Percentiles rank a stretch among this genome's conserved stretches.
Evolutionary conservation across 2,113 vertebrate genomes (phyloP).

Genomic region (Triplophysa rosa): DNA sequence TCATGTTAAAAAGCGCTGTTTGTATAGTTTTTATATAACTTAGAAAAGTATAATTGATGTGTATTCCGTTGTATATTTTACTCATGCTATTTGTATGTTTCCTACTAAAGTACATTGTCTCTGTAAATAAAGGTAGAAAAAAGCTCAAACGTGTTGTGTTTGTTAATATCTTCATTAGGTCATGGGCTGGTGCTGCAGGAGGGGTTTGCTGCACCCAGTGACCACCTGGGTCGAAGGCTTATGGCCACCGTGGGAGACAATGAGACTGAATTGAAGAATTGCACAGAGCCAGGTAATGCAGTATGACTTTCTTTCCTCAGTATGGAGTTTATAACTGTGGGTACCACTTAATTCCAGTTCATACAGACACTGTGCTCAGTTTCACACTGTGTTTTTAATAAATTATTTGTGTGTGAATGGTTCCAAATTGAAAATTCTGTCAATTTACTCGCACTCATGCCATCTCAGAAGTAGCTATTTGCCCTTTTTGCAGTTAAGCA

Average conservation of each 20-base stretch:
- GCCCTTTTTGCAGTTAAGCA: too few relatives aligned
- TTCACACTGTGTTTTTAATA: too few relatives aligned
- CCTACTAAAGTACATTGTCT: neutral
- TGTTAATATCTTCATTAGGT: slow-evolving; percentile 37
- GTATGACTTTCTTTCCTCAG: too few relatives aligned
- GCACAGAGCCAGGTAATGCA: slow-evolving; percentile 80
- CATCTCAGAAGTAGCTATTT: too few relatives aligned
- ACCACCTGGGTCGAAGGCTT: slow-evolving; percentile 75
- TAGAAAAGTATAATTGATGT: too few relatives aligned
- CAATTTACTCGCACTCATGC: too few relatives aligned
- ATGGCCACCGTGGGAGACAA: slow-evolving; percentile 74
- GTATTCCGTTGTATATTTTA: too few relatives aligned
- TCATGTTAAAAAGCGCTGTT: neutral
- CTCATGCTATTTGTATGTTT: neutral
- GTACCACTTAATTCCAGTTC: too few relatives aligned
- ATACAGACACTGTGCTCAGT: too few relatives aligned
- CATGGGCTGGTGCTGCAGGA: slow-evolving; percentile 54
- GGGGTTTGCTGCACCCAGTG: slow-evolving; percentile 51
- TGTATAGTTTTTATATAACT: neutral
- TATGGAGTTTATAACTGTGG: neutral
- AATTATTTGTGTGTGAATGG: too few relatives aligned
- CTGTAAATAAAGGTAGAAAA: neutral
- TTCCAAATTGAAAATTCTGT: too few relatives aligned
- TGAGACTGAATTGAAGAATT: slow-evolving; percentile 75
- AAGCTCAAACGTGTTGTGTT: neutral